Evolutionary conservation across 2,888 invertebrate species (phyloP).

Genomic region (Scaptomyza reducta): DNA sequence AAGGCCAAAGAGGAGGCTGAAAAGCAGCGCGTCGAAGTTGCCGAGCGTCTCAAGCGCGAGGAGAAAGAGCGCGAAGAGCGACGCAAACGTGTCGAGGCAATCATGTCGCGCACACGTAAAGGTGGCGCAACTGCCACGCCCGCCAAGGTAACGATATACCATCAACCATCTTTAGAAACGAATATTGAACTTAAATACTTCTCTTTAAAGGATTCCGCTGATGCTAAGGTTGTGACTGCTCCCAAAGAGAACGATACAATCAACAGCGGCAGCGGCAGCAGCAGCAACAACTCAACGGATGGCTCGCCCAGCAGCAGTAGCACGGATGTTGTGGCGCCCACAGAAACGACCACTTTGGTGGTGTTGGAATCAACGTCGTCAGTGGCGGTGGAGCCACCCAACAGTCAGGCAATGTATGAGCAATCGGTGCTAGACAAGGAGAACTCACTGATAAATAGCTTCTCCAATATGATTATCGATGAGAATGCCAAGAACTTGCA

Average conservation of each 20-base stretch:
- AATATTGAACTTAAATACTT: not conserved
- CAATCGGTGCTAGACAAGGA: conserved; percentile 84
- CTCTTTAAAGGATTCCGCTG: conserved; percentile 66
- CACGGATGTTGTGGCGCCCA: conserved; percentile 48
- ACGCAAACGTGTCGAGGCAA: conserved; percentile 95
- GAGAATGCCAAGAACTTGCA: conserved; percentile 83
- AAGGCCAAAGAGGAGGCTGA: conserved; percentile 95
- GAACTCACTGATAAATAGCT: conserved; percentile 83
- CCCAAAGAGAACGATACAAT: conserved; percentile 57
- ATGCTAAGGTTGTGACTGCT: conserved; percentile 54
- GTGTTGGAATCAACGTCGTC: conserved; percentile 4
- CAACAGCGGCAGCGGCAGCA: conserved; percentile 54
- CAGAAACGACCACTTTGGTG: conserved; percentile 16
- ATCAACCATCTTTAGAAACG: not conserved
- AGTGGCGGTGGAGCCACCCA: conserved; percentile 57
- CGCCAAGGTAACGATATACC: conserved; percentile 75
- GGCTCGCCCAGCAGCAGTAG: conserved; percentile 66
- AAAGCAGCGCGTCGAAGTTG: conserved; percentile 91
- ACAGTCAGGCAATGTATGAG: conserved; percentile 83
- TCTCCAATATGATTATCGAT: conserved; percentile 83
- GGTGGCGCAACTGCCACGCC: conserved; percentile 75
- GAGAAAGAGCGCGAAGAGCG: conserved; percentile 95
- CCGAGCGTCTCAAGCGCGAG: conserved; percentile 92
- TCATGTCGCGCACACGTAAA: conserved; percentile 94
- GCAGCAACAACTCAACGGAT: conserved; percentile 54